phyloP scores from a whole-genome alignment of 1,140 invertebrate genomes.

The Drosophila dunni region DNA sequence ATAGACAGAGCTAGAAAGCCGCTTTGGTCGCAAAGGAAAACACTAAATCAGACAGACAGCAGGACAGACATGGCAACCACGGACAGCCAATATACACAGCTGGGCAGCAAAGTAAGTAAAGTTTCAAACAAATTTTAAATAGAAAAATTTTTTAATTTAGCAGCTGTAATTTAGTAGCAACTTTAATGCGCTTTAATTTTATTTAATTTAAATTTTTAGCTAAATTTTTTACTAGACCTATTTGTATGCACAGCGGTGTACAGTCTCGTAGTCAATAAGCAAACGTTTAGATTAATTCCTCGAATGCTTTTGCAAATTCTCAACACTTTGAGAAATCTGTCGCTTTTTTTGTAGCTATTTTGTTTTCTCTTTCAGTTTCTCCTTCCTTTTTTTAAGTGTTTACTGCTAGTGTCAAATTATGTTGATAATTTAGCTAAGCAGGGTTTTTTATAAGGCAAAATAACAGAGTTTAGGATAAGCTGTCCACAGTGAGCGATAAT shows the following conservation, averaged over 20 bases:
- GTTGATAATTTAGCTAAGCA: constrained; percentile 38
- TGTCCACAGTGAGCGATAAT: background rate
- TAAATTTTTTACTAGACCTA: too few species aligned
- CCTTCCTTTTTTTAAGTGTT: constrained; percentile 6
- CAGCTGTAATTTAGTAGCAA: too few species aligned
- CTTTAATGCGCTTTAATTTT: too few species aligned
- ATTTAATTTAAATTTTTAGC: too few species aligned
- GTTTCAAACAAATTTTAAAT: too few species aligned
- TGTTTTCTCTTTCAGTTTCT: constrained; percentile 6
- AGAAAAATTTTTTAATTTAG: too few species aligned
- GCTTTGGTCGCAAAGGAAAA: constrained; percentile 34
- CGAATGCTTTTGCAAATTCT: constrained; percentile 37
- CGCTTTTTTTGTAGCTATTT: too few species aligned
- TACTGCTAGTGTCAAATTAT: constrained; percentile 21
- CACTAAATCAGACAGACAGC: constrained; percentile 7
- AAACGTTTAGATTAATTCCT: constrained; percentile 34
- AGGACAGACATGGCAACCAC: background rate
- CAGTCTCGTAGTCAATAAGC: constrained; percentile 30
- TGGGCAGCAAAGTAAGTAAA: too few species aligned
- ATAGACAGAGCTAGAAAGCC: constrained; percentile 13
- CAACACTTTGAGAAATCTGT: constrained; percentile 40
- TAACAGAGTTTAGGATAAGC: background rate
- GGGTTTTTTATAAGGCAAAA: constrained; percentile 1
- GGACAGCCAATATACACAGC: background rate
- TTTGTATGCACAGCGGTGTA: background rate